These are phyloP conservation scores for Malthinus flaveolus DNA, from an alignment of 2,888 invertebrate species.

Conservation along the genomic window DNA sequence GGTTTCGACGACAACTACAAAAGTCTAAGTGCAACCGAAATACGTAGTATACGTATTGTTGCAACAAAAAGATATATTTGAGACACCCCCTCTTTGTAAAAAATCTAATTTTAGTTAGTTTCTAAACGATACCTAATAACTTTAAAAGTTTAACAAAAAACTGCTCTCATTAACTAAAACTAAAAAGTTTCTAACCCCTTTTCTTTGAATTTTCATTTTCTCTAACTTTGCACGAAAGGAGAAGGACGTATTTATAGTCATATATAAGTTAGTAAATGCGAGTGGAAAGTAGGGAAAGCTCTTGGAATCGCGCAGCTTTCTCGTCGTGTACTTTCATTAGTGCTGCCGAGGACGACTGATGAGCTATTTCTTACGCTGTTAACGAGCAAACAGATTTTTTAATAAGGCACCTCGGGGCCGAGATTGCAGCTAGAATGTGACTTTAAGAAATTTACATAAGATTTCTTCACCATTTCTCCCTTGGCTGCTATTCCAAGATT, in stretches of 20 bases:
- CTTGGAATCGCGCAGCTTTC: slow-evolving; percentile 33
- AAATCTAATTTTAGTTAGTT: slow-evolving; percentile 1
- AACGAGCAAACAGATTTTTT: slow-evolving; percentile 47
- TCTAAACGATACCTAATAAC: too few relatives aligned
- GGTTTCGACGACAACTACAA: slow-evolving; percentile 27
- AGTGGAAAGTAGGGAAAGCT: slow-evolving; percentile 35
- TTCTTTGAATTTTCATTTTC: slow-evolving; percentile 26
- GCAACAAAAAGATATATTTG: not conserved
- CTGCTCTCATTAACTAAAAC: not conserved
- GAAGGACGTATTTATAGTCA: slow-evolving; percentile 14
- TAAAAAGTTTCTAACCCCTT: slow-evolving; percentile 24
- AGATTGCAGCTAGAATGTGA: slow-evolving; percentile 40
- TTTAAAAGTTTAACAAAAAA: too few relatives aligned
- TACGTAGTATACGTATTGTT: slow-evolving; percentile 10
- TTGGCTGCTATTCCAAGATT: slow-evolving; percentile 15
- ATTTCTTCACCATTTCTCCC: slow-evolving; percentile 22
- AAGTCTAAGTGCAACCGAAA: slow-evolving; percentile 19
- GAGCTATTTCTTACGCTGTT: slow-evolving; percentile 42
- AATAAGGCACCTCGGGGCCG: slow-evolving; percentile 39
- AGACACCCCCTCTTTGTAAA: not conserved
- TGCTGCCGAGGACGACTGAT: slow-evolving; percentile 33
- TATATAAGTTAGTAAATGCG: slow-evolving; percentile 23
- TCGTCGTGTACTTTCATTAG: slow-evolving; percentile 43
- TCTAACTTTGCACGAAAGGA: slow-evolving; percentile 5
- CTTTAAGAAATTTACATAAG: slow-evolving; percentile 41